Percentiles rank a stretch among this genome's conserved stretches.
Conservation (phyloP, 64 coral and sea anemone species). For the Montipora efflorescens region DNA sequence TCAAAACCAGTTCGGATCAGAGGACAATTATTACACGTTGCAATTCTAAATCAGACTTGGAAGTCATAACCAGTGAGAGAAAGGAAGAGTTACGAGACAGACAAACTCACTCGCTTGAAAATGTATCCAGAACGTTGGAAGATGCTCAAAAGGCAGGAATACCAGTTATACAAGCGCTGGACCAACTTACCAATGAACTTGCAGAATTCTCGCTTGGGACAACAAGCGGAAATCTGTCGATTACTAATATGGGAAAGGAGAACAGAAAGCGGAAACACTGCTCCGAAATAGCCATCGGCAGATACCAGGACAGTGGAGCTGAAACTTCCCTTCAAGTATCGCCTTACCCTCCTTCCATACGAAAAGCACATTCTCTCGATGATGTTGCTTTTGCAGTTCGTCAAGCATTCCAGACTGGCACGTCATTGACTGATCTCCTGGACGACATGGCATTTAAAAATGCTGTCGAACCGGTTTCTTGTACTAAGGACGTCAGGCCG, state of each 20-base stretch:
- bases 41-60: slow-evolving; percentile 59
- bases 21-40: background rate
- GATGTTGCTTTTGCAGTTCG: slow-evolving; percentile 60
- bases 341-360: slow-evolving; percentile 52
- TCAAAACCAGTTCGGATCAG: slow-evolving; percentile 1
- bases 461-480: slow-evolving; percentile 16
- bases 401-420: slow-evolving; percentile 49
- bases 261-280: slow-evolving; percentile 30
- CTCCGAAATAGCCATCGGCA: background rate
- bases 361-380: slow-evolving; percentile 63
- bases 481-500: slow-evolving; percentile 15
- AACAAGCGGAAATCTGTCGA: background rate
- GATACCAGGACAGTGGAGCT: background rate
- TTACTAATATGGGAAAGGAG: background rate
- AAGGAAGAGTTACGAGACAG: slow-evolving; percentile 11
- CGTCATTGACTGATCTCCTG: slow-evolving; percentile 31
- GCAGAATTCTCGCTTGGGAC: slow-evolving; percentile 38
- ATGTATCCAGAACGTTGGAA: slow-evolving; percentile 34
- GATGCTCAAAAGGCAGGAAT: slow-evolving; percentile 54
- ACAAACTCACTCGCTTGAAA: slow-evolving; percentile 48
- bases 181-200: slow-evolving; percentile 53
- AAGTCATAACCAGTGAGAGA: background rate
- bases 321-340: background rate
- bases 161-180: slow-evolving; percentile 63
- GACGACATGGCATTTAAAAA: slow-evolving; percentile 33